Conservation (phyloP, 2,888 invertebrate species). For the Mythimna pallens region DNA sequence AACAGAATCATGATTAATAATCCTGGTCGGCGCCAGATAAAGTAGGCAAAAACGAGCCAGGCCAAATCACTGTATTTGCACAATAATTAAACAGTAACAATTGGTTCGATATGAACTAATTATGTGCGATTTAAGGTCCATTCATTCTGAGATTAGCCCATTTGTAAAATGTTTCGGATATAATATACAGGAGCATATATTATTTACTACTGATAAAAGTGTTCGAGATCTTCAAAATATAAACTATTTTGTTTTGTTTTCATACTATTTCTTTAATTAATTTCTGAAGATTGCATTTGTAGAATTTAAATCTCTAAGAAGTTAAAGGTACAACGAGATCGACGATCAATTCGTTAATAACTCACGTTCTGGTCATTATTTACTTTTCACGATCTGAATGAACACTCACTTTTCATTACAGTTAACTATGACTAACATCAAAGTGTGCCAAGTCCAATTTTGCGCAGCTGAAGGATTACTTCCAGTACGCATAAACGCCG, state of each 20-base stretch:
- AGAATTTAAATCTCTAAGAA: not conserved
- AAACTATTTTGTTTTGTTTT: not conserved
- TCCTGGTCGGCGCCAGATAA: conserved; percentile 51
- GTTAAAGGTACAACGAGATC: not conserved
- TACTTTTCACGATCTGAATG: conserved; percentile 46
- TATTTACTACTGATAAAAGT: not conserved
- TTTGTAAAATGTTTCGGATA: not conserved
- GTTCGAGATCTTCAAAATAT: not conserved
- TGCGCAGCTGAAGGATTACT: conserved; percentile 61
- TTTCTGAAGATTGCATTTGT: not conserved
- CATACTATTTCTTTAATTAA: not conserved
- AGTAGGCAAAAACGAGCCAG: conserved; percentile 35
- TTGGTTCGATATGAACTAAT: conserved; percentile 33
- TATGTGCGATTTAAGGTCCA: not conserved
- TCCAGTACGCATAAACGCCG: conserved; percentile 42
- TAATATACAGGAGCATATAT: not conserved
- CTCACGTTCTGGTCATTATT: conserved; percentile 5
- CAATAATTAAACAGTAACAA: conserved; percentile 24
- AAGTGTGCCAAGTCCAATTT: conserved; percentile 74
- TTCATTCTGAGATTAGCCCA: no score
- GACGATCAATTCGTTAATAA: conserved; percentile 10
- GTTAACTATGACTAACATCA: conserved; percentile 65
- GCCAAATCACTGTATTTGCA: conserved; percentile 14
- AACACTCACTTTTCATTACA: conserved; percentile 43
- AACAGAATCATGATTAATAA: conserved; percentile 32